Base-by-base conservation (phyloP, 2,113 vertebrate genomes). In the Passer domesticus region DNA sequence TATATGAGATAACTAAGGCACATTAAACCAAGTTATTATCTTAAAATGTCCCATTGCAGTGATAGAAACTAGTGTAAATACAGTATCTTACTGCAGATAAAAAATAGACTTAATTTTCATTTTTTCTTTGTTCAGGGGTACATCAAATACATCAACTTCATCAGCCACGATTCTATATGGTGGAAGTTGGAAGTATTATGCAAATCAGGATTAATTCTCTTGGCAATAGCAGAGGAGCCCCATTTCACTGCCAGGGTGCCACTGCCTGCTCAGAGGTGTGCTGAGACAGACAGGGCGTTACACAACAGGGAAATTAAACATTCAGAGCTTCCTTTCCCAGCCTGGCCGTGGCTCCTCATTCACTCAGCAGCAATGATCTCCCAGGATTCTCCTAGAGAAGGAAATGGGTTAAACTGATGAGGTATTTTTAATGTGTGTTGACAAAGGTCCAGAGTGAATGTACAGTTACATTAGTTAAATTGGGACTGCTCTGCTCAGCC, bases 361-460 rank as follows among this genome's bases (percentile, higher is more conserved):
- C 85, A 35, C 66, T 70, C 39, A 83, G 82, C 68, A 86, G 72
- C 76, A 64, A 13, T 1, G 11, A 63, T 49, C 81, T 87, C 90
- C 75, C 60, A 67, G 72, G 82, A 24, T 28, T 39, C 91, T 74
- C 78, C 73, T 2, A 53, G 80, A 84, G 91, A 55, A 77, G 80
- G 81, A 97, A 96, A 94, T 95, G 92, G 93, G 93, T 91, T 96
- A 90, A 97, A 92, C 50, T 35, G 89, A 95, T 96, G 92, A 92
- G 81, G 63, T 87, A 96, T 93, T 96, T 97, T 96, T 97, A 96
- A 97, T 95, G 87, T 77, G 86, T 89, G 86, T 14, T 97, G 97
- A 96, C 96, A 97, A 95, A 96, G 74, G 78, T 92, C 75, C 90
- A 90, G 82, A 75, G 94, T 64, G 76, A 90, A 87, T 58, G 85